phyloP scores from a whole-genome alignment of 2,113 vertebrate species.

The Callocephalon fimbriatum region DNA sequence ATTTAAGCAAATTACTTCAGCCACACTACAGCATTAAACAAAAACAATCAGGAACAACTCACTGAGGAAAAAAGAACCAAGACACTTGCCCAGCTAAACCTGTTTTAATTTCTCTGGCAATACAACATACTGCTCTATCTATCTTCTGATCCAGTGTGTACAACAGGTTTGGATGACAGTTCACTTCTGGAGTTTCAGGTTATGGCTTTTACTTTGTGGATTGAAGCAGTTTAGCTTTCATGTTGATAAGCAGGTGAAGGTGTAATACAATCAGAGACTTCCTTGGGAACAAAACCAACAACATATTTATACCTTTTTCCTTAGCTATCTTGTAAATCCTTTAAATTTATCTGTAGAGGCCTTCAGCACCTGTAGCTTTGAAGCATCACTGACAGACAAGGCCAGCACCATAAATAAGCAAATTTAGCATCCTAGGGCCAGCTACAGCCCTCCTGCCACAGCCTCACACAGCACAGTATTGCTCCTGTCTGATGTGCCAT shows the following conservation, averaged over 20 bases:
- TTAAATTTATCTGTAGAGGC: not conserved
- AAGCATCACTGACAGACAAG: not conserved
- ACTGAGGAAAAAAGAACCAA: not conserved
- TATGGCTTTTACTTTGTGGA: not conserved
- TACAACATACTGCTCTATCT: not conserved
- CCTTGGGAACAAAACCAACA: not conserved
- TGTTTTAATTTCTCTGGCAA: not conserved
- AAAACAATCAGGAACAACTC: not conserved
- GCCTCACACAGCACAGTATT: rapidly evolving
- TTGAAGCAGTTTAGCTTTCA: not conserved
- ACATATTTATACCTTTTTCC: not conserved
- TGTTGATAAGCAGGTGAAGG: not conserved
- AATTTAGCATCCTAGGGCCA: not conserved
- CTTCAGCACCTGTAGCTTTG: not conserved
- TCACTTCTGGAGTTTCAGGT: not conserved
- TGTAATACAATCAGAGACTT: not conserved
- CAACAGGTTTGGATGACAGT: too few relatives aligned
- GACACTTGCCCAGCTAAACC: not conserved
- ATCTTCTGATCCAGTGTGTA: rapidly evolving
- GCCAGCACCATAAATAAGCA: not conserved
- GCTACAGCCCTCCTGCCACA: not conserved
- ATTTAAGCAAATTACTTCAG: not conserved
- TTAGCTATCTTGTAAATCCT: not conserved
- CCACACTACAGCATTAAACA: not conserved
- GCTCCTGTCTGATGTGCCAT: rapidly evolving